Conservation (phyloP, 2,888 invertebrate species). For the Caenorhabditis zanzibari region DNA sequence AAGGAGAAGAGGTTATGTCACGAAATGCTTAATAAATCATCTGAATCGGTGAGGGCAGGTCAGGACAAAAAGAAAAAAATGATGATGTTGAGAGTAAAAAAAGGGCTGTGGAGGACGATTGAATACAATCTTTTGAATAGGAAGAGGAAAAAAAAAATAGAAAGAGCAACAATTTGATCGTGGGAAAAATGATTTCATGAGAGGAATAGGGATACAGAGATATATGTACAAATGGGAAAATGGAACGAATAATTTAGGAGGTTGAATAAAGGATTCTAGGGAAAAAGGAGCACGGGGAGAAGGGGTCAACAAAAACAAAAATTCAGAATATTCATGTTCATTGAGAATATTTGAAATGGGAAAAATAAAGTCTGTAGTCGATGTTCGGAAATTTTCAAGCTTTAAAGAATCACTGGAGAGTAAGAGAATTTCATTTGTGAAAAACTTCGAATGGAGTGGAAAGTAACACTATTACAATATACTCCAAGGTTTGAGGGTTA, state of each 20-base stretch:
- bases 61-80: slow-evolving; percentile 22
- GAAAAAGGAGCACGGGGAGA: background rate
- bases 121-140: slow-evolving; percentile 14
- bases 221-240: slow-evolving; percentile 20
- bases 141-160: background rate
- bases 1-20: slow-evolving; percentile 18
- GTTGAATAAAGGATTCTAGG: slow-evolving; percentile 13
- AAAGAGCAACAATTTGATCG: slow-evolving; percentile 18
- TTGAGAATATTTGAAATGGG: background rate
- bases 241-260: slow-evolving; percentile 34
- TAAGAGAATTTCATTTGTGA: no score
- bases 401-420: no score
- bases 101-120: slow-evolving; percentile 12
- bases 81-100: slow-evolving; percentile 20
- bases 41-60: slow-evolving; percentile 26
- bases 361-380: background rate
- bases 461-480: no score
- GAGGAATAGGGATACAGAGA: background rate
- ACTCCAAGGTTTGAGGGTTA: no score
- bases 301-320: slow-evolving; percentile 52
- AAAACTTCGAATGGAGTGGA: no score
- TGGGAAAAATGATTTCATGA: slow-evolving; percentile 38
- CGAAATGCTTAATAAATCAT: slow-evolving; percentile 62
- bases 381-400: no score
- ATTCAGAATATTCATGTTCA: slow-evolving; percentile 17